Evolutionary conservation across 2,888 invertebrate species (phyloP).

Genomic region (Eurois occulta): DNA sequence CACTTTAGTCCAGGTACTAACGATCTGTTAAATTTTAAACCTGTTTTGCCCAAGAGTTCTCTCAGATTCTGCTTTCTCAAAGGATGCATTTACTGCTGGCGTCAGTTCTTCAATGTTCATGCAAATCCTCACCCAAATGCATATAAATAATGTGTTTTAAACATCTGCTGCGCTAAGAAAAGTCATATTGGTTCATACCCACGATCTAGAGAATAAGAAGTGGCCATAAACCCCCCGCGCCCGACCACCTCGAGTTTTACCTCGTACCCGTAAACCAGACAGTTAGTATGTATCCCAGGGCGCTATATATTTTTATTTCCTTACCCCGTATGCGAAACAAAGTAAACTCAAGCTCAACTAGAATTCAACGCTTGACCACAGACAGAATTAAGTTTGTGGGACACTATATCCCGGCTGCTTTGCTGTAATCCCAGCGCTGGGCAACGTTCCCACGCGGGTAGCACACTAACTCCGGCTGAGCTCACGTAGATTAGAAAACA

Average conservation of each 20-base stretch:
- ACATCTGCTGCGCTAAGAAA: constrained; percentile 17
- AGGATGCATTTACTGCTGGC: constrained; percentile 8
- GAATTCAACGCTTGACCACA: constrained; percentile 61
- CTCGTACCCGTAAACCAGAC: constrained; percentile 32
- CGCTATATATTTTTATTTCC: constrained; percentile 51
- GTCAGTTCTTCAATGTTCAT: constrained; percentile 40
- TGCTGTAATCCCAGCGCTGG: constrained; percentile 63
- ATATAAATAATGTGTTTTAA: constrained; percentile 56
- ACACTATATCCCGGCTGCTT: constrained; percentile 53
- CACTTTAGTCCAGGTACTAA: constrained; percentile 15
- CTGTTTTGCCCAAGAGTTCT: not conserved
- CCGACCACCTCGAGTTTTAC: not conserved
- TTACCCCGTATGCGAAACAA: constrained; percentile 11
- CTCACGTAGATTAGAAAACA: constrained; percentile 63
- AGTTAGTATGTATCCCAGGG: constrained; percentile 23
- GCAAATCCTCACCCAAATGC: constrained; percentile 50
- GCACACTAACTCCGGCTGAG: constrained; percentile 55
- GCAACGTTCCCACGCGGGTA: constrained; percentile 35
- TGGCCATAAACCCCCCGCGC: not conserved
- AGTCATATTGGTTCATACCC: not conserved
- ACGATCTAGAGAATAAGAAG: constrained; percentile 12
- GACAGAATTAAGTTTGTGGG: constrained; percentile 61
- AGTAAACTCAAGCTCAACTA: constrained; percentile 55
- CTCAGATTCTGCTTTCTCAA: constrained; percentile 17
- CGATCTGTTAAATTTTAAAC: constrained; percentile 19